phyloP scores from a whole-genome alignment of 53 echinoderm and acorn worm genomes.

The Hippasteria phrygiana region DNA sequence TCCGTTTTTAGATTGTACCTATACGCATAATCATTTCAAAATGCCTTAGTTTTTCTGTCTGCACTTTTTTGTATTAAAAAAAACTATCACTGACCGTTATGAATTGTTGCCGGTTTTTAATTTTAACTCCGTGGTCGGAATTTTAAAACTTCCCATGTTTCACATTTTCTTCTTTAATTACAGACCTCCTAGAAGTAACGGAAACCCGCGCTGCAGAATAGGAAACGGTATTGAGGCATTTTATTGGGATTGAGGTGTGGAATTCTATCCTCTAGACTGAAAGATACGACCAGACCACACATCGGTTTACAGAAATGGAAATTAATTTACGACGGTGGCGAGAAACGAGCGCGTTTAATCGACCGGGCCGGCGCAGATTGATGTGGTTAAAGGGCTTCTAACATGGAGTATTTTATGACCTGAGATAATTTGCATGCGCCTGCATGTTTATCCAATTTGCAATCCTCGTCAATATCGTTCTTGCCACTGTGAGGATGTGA shows the following conservation, averaged over 20 bases:
- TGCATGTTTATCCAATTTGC: too few relatives aligned
- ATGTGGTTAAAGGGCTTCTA: not conserved
- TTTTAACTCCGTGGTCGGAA: not conserved
- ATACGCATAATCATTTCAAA: too few relatives aligned
- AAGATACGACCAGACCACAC: conserved; percentile 42
- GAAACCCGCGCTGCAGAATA: too few relatives aligned
- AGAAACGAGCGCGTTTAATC: conserved; percentile 27
- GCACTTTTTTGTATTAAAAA: too few relatives aligned
- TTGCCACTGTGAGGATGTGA: too few relatives aligned
- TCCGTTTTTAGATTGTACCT: too few relatives aligned
- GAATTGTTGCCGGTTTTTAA: not conserved
- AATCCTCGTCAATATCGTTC: too few relatives aligned
- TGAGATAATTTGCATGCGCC: too few relatives aligned
- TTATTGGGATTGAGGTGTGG: not conserved
- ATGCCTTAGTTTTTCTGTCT: too few relatives aligned
- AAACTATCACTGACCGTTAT: not conserved
- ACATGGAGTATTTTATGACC: not conserved
- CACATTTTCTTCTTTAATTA: not conserved
- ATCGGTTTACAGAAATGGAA: not conserved
- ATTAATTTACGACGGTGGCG: conserved; percentile 43
- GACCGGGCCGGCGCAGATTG: conserved; percentile 1
- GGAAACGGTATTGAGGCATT: too few relatives aligned
- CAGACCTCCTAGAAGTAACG: not conserved
- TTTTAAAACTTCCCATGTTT: not conserved
- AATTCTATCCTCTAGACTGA: not conserved